These are phyloP conservation scores for Malacoctenus gilli DNA, from an alignment of 2,797 vertebrate species.

Conservation along the genomic window DNA sequence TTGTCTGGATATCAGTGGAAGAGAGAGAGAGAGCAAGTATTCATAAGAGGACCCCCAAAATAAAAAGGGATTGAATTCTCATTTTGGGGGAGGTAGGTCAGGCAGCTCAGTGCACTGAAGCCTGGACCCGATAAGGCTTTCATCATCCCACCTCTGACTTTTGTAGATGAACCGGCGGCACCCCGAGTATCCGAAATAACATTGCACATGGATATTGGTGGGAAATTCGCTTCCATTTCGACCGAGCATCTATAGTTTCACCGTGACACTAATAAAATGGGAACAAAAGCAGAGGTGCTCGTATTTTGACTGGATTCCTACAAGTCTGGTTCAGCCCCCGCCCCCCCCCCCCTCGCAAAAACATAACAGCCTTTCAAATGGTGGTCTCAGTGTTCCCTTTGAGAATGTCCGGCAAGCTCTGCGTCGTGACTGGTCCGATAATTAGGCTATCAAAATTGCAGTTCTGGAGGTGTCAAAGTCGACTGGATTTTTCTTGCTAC, in stretches of 20 bases:
- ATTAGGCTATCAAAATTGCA: not conserved
- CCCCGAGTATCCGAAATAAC: constrained; percentile 38
- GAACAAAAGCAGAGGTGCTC: constrained; percentile 16
- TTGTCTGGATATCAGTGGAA: constrained; percentile 51
- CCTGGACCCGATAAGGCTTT: constrained; percentile 57
- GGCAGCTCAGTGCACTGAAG: constrained; percentile 31
- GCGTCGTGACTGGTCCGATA: not conserved
- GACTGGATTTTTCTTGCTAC: not conserved
- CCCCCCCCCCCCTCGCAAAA: too few relatives aligned
- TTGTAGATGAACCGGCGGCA: constrained; percentile 42
- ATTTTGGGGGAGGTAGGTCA: constrained; percentile 40
- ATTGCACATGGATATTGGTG: constrained; percentile 31
- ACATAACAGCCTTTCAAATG: not conserved
- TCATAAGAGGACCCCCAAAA: constrained; percentile 29
- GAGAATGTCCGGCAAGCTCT: not conserved
- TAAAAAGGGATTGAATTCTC: constrained; percentile 44
- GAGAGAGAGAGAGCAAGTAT: constrained; percentile 21
- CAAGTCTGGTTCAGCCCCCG: too few relatives aligned
- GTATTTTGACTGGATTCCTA: not conserved
- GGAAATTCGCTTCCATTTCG: constrained; percentile 39
- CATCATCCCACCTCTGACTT: constrained; percentile 34
- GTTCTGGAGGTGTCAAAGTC: not conserved
- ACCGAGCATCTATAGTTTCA: constrained; percentile 5
- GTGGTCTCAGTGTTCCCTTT: not conserved
- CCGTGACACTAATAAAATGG: constrained; percentile 14